A percentile compares a stretch with the other conserved stretches of the same genome.
These are phyloP conservation scores for Coreoperca whiteheadi DNA, from an alignment of 2,113 vertebrate species.

Conservation along the genomic window DNA sequence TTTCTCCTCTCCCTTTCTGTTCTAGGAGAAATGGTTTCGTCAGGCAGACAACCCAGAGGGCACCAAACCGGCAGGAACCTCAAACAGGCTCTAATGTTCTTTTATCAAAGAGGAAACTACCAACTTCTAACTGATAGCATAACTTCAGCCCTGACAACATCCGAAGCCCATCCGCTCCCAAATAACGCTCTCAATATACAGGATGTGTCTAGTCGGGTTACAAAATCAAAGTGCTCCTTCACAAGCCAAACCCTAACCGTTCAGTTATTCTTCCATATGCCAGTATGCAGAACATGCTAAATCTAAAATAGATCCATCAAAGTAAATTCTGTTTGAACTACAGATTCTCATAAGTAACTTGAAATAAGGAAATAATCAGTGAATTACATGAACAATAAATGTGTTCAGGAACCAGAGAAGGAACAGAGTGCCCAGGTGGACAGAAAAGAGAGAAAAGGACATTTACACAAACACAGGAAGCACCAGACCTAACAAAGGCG, in stretches of 20 bases:
- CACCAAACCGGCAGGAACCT: slow-evolving; percentile 15
- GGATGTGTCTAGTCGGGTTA: neutral
- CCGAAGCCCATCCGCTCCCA: neutral
- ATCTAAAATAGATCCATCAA: neutral
- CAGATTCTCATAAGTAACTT: neutral
- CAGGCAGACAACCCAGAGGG: slow-evolving; percentile 30
- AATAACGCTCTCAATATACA: slow-evolving; percentile 10
- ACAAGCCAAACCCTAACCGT: neutral
- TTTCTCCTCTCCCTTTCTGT: slow-evolving; percentile 33
- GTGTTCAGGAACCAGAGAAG: neutral
- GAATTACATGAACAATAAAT: neutral
- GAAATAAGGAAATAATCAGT: neutral
- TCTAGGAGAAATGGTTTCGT: slow-evolving; percentile 30
- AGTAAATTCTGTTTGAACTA: neutral
- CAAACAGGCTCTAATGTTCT: slow-evolving; percentile 17
- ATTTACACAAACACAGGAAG: neutral
- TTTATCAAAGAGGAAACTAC: slow-evolving; percentile 27
- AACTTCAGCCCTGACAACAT: neutral
- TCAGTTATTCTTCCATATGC: neutral
- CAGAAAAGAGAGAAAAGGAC: neutral
- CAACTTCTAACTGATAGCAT: neutral
- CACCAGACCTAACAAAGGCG: neutral
- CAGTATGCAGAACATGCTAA: neutral
- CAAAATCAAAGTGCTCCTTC: slow-evolving; percentile 10
- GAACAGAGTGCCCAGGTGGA: neutral